These are phyloP conservation scores for Mylabris phalerata DNA, from an alignment of 1,140 invertebrate genomes.

Conservation along the genomic window DNA sequence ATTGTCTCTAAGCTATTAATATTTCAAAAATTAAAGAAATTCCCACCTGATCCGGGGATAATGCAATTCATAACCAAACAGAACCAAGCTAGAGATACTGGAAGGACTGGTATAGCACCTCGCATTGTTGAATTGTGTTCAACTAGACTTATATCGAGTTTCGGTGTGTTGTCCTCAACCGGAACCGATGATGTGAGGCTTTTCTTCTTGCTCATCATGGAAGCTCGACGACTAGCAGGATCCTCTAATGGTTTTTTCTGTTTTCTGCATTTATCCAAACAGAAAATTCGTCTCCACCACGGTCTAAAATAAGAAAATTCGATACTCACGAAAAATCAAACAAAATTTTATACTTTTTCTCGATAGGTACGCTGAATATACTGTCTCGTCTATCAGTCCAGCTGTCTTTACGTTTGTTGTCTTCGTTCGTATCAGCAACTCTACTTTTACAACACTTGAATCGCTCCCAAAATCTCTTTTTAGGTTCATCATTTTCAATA, in stretches of 20 bases:
- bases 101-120: constrained; percentile 82
- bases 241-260: constrained; percentile 39
- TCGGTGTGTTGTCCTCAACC: constrained; percentile 68
- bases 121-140: constrained; percentile 78
- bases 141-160: constrained; percentile 66
- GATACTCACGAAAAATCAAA: not conserved
- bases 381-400: constrained; percentile 42
- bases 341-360: not conserved
- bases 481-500: constrained; percentile 26
- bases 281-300: constrained; percentile 31
- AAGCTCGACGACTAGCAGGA: constrained; percentile 48
- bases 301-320: no score
- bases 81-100: constrained; percentile 73
- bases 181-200: constrained; percentile 51
- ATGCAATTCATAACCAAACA: constrained; percentile 81
- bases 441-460: constrained; percentile 37
- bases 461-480: constrained; percentile 24
- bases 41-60: constrained; percentile 73
- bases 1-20: not conserved
- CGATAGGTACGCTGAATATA: constrained; percentile 27
- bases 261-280: constrained; percentile 37
- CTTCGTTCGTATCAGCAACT: constrained; percentile 29
- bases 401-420: constrained; percentile 30
- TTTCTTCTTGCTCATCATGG: constrained; percentile 54
- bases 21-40: not conserved